A percentile compares a stretch with the other conserved stretches of the same genome.
phyloP scores from a whole-genome alignment of 1,140 invertebrate species.

The Drosophila biarmipes region DNA sequence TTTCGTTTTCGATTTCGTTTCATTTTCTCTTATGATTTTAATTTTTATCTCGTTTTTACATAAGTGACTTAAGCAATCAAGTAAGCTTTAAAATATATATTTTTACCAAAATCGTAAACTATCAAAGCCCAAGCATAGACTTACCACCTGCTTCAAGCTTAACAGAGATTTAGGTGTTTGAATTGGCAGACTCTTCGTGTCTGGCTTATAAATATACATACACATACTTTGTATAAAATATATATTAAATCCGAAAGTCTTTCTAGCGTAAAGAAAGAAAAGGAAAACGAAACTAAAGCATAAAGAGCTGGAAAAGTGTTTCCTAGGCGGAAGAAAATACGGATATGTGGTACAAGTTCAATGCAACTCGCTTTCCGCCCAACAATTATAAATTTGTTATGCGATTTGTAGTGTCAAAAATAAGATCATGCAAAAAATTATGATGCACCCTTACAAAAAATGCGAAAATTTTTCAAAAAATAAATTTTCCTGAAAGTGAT shows the following conservation, averaged over 20 bases:
- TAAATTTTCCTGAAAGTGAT: too few relatives aligned
- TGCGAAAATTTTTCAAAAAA: too few relatives aligned
- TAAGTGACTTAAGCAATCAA: too few relatives aligned
- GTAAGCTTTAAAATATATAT: too few relatives aligned
- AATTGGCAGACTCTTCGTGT: slow-evolving; percentile 27
- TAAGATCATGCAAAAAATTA: background rate
- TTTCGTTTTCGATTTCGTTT: slow-evolving; percentile 30
- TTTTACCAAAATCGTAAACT: too few relatives aligned
- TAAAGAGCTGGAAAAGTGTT: slow-evolving; percentile 30
- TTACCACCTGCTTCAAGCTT: too few relatives aligned
- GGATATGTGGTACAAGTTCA: slow-evolving; percentile 20
- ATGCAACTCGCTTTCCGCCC: background rate
- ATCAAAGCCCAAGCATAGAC: too few relatives aligned
- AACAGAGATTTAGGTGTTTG: slow-evolving; percentile 17
- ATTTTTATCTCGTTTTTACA: slow-evolving; percentile 52
- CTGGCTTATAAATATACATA: slow-evolving; percentile 10
- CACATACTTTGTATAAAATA: slow-evolving; percentile 7
- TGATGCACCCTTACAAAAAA: too few relatives aligned
- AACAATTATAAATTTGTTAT: background rate
- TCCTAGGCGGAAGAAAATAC: slow-evolving; percentile 60
- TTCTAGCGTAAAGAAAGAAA: slow-evolving; percentile 59
- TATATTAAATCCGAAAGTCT: slow-evolving; percentile 36
- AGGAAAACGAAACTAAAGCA: slow-evolving; percentile 9
- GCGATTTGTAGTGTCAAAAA: background rate
- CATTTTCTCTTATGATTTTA: slow-evolving; percentile 1